Percentiles rank a stretch among this genome's conserved stretches.
These are phyloP conservation scores for Antechinus flavipes DNA, from an alignment of 2,113 vertebrate genomes.

Conservation along the genomic window DNA sequence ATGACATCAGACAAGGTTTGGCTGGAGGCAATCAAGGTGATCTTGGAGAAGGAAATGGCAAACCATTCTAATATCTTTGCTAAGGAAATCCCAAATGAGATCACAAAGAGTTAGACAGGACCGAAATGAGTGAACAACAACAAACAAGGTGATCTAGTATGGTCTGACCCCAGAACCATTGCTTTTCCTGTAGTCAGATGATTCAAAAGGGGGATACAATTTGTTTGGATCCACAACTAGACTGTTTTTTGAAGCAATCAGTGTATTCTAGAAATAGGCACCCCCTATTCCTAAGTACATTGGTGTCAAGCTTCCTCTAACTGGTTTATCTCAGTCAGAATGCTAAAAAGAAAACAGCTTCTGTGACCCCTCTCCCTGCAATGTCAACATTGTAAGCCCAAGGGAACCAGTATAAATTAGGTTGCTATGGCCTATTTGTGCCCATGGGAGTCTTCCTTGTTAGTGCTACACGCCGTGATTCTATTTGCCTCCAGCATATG, in stretches of 20 bases:
- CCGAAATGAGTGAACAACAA: not conserved
- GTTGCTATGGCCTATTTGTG: not conserved
- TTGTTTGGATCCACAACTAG: slow-evolving; percentile 13
- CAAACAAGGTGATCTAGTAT: slow-evolving; percentile 64
- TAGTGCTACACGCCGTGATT: not conserved
- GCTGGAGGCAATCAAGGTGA: slow-evolving; percentile 65
- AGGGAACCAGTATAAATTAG: slow-evolving; percentile 9
- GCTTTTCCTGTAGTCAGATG: slow-evolving; percentile 36
- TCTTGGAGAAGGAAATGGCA: not conserved
- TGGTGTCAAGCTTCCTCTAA: not conserved
- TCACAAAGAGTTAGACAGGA: not conserved
- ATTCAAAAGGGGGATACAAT: slow-evolving; percentile 73
- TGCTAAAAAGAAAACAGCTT: slow-evolving; percentile 13
- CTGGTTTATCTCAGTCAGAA: not conserved
- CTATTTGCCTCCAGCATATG: slow-evolving; percentile 32
- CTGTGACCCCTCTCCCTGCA: not conserved
- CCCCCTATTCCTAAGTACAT: not conserved
- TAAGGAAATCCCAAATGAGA: not conserved
- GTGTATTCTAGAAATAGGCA: not conserved
- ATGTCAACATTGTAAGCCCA: not conserved
- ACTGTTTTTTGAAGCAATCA: slow-evolving; percentile 36
- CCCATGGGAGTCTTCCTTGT: not conserved
- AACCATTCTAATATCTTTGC: not conserved
- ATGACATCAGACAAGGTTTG: slow-evolving; percentile 70
- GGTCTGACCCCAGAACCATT: slow-evolving; percentile 31